Evolutionary conservation across 2,797 vertebrate species (phyloP).

Genomic region (Dermochelys coriacea): DNA sequence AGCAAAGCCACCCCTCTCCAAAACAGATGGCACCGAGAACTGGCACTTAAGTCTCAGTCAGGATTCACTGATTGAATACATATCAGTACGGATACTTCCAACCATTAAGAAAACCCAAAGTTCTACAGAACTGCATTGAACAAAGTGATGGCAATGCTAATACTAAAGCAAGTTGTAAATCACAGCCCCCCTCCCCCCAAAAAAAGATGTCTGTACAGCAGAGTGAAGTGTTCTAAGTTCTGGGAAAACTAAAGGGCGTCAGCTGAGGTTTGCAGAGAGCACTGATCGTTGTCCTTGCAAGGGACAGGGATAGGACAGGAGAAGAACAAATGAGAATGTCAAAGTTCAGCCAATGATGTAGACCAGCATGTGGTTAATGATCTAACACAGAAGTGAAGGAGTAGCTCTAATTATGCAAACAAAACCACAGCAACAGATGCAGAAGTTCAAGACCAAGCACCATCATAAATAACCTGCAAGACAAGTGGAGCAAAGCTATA

Average conservation of each 20-base stretch:
- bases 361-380: background rate
- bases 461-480: rapidly evolving
- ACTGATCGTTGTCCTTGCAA: rapidly evolving
- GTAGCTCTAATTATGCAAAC: background rate
- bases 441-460: background rate
- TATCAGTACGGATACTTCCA: rapidly evolving
- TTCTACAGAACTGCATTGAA: background rate
- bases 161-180: background rate
- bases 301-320: rapidly evolving
- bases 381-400: rapidly evolving
- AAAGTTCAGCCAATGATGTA: rapidly evolving
- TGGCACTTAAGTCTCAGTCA: background rate
- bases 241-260: background rate
- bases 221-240: background rate
- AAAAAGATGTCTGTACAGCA: rapidly evolving
- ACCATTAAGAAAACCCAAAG: background rate
- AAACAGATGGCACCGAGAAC: background rate
- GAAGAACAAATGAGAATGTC: background rate
- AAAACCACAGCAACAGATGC: rapidly evolving
- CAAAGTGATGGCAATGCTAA: background rate
- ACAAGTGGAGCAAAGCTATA: background rate
- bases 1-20: background rate
- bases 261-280: background rate
- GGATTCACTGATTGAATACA: background rate
- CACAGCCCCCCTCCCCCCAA: background rate